These are phyloP conservation scores for Drosophila guanche DNA, from an alignment of 1,140 invertebrate species.

Conservation along the genomic window DNA sequence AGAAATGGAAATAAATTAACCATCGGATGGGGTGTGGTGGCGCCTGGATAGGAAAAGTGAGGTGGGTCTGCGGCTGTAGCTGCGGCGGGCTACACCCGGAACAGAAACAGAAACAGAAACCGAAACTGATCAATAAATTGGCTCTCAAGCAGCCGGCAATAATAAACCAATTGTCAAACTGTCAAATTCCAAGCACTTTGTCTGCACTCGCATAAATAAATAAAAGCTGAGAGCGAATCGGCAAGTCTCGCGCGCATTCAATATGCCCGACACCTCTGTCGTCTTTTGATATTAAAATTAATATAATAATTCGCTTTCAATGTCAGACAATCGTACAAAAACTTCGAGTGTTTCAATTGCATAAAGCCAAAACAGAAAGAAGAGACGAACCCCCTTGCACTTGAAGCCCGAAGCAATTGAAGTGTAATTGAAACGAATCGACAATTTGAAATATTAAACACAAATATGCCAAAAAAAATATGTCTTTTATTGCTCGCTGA, in stretches of 20 bases:
- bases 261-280: slow-evolving; percentile 33
- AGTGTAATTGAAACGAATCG: slow-evolving; percentile 70
- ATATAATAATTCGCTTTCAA: slow-evolving; percentile 64
- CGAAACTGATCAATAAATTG: slow-evolving; percentile 57
- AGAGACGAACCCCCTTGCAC: slow-evolving; percentile 37
- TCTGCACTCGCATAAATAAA: slow-evolving; percentile 51
- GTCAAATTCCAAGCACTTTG: slow-evolving; percentile 64
- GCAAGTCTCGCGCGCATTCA: slow-evolving; percentile 19
- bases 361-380: slow-evolving; percentile 35
- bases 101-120: slow-evolving; percentile 29
- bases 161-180: slow-evolving; percentile 64
- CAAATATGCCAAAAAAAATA: slow-evolving; percentile 66
- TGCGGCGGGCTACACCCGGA: slow-evolving; percentile 46
- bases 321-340: slow-evolving; percentile 41
- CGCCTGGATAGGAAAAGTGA: neutral
- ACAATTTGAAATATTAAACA: slow-evolving; percentile 69
- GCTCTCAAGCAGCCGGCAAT: slow-evolving; percentile 37
- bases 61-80: slow-evolving; percentile 4
- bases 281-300: slow-evolving; percentile 31
- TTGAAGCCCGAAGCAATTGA: slow-evolving; percentile 56
- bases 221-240: slow-evolving; percentile 38
- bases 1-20: slow-evolving; percentile 21
- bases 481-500: slow-evolving; percentile 60
- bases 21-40: slow-evolving; percentile 4
- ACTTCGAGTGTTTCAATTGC: slow-evolving; percentile 43